Percentiles rank a stretch among this genome's conserved stretches.
These are phyloP conservation scores for Heliconius congener DNA, from an alignment of 1,140 invertebrate genomes.

Conservation along the genomic window DNA sequence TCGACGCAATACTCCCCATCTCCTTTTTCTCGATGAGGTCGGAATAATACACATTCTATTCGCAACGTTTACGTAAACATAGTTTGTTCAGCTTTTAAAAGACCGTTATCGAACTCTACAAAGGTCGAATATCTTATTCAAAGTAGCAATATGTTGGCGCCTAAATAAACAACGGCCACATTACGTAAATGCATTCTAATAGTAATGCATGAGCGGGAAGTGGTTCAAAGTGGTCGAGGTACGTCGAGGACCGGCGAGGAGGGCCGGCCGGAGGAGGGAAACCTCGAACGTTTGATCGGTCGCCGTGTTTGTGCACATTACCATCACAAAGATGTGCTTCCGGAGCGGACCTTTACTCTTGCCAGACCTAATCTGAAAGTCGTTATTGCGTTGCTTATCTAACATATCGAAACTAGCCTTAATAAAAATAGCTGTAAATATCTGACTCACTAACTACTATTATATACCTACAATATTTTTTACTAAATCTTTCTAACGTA, in stretches of 20 bases:
- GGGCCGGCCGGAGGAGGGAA: constrained; percentile 3
- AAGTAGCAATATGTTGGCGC: constrained; percentile 65
- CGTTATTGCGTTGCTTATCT: constrained; percentile 1
- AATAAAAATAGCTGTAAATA: neutral
- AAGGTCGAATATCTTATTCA: constrained; percentile 66
- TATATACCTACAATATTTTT: no score
- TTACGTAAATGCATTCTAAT: constrained; percentile 61
- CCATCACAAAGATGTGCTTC: constrained; percentile 62
- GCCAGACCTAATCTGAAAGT: neutral
- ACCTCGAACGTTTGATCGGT: constrained; percentile 51
- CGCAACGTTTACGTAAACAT: constrained; percentile 44
- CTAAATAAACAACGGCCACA: constrained; percentile 65
- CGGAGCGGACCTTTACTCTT: neutral
- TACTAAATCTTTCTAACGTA: no score
- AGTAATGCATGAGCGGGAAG: constrained; percentile 52
- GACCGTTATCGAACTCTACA: constrained; percentile 43
- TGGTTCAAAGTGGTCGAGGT: constrained; percentile 35
- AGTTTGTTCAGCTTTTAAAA: constrained; percentile 53
- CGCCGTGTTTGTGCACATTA: constrained; percentile 61
- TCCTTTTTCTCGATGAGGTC: neutral
- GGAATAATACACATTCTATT: constrained; percentile 31
- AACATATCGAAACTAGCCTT: neutral
- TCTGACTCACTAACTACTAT: no score
- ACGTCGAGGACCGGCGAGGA: neutral
- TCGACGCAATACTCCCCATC: neutral